Evolutionary conservation across 2,113 vertebrate species (phyloP), one percentile per base, ranked within the genome.

Genomic region (human (Homo sapiens)): DNA sequence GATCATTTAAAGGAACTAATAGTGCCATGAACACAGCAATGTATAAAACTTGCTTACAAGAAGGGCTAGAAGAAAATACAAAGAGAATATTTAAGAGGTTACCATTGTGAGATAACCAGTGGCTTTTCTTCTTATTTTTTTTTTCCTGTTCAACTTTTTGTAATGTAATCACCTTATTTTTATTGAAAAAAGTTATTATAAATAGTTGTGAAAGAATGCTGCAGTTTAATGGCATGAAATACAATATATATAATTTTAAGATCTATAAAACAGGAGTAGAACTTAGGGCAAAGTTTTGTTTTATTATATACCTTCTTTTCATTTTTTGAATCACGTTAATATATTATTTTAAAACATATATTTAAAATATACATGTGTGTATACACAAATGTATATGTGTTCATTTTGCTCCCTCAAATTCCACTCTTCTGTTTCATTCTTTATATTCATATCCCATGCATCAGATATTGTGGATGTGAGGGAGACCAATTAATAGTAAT

Each of bases 401-500:
- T 95, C 82, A 82, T 72, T 88, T 83, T 79, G 55, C 9, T 57
- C 35, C 25, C 32, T 84, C 43, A 78, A 32, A 88, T 66, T 40
- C 45, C 16, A 79, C 45, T 94, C 32, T 96, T 94, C 86, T 93
- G 32, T 93, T 92, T 95, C 59, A 80, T 85, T 64, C 57, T 50
- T 93, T 84, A 55, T 55, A 84, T 38, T 84, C 64, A 93, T 18
- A 81, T 8, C 30, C 43, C 22, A 64, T n/a, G 25, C 5, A 68
- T 73, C 52, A 50, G 59, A 94, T 80, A 75, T 38, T 90, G 35
- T 73, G 8, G 40, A 38, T 79, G 22, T 95, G 18, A 91, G 55
- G 64, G 66, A 88, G 73, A 75, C 11, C 76, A 52, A 73, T 80
- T 75, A 66, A 89, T 75, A 81, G 40, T 25, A 61, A 55, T 40